Conservation (phyloP, 2,797 vertebrate species). For the Acrossocheilus fasciatus region DNA sequence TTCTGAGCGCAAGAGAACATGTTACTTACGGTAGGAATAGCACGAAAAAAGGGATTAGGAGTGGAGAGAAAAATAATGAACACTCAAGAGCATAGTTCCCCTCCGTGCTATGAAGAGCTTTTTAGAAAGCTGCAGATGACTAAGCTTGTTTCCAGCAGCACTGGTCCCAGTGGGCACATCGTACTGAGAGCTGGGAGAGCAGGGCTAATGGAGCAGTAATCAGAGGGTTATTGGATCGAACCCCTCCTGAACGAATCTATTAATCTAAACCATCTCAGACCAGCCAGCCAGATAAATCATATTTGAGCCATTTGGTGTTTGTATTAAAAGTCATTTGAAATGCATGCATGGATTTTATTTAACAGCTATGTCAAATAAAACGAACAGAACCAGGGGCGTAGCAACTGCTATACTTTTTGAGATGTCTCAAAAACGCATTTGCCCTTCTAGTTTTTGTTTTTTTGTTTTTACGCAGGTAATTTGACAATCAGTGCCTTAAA, state of each 20-base stretch:
- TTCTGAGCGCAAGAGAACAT: slow-evolving; percentile 33
- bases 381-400: not conserved
- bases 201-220: slow-evolving; percentile 56
- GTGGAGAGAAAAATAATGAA: slow-evolving; percentile 52
- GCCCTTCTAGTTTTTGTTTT: not conserved
- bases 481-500: not conserved
- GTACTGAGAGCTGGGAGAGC: slow-evolving; percentile 18
- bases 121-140: slow-evolving; percentile 44
- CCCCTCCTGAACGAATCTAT: slow-evolving; percentile 38
- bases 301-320: slow-evolving; percentile 32
- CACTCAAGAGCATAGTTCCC: slow-evolving; percentile 39
- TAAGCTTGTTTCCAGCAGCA: slow-evolving; percentile 45
- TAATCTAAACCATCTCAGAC: slow-evolving; percentile 7
- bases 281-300: slow-evolving; percentile 32
- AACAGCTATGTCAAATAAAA: slow-evolving; percentile 7
- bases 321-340: slow-evolving; percentile 22
- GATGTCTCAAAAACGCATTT: not conserved
- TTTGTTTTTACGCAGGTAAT: not conserved
- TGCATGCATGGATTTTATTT: not conserved
- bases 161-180: slow-evolving; percentile 43
- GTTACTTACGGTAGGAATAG: slow-evolving; percentile 46
- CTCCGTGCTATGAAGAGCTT: slow-evolving; percentile 32
- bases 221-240: slow-evolving; percentile 59
- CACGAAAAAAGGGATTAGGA: slow-evolving; percentile 43
- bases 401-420: not conserved